Percentiles rank a stretch among this genome's conserved stretches.
phyloP scores from a whole-genome alignment of 2,888 invertebrate genomes.

The Falcaria lacertinaria region DNA sequence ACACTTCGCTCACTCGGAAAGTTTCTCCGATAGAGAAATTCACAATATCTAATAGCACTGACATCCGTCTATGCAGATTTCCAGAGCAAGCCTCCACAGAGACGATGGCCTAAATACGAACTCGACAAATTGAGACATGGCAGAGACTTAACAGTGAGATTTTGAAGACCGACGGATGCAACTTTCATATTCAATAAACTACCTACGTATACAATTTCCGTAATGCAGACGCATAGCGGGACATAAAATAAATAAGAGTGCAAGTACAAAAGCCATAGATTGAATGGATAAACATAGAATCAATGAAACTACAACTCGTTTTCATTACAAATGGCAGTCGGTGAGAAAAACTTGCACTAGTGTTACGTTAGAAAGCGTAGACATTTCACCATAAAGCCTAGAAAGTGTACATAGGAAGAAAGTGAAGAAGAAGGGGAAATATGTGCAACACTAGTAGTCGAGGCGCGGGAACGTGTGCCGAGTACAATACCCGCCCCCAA shows the following conservation, averaged over 20 bases:
- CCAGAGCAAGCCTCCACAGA: slow-evolving; percentile 69
- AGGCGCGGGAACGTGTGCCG: slow-evolving; percentile 45
- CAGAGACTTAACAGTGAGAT: slow-evolving; percentile 48
- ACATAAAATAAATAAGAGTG: neutral
- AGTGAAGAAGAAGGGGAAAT: slow-evolving; percentile 75
- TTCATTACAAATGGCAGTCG: slow-evolving; percentile 63
- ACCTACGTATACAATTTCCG: neutral
- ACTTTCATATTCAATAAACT: slow-evolving; percentile 9
- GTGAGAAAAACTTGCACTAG: slow-evolving; percentile 74
- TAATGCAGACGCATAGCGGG: neutral
- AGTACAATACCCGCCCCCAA: slow-evolving; percentile 51
- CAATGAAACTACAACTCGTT: slow-evolving; percentile 63
- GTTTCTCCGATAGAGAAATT: slow-evolving; percentile 77
- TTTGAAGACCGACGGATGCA: slow-evolving; percentile 28
- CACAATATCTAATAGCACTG: slow-evolving; percentile 71
- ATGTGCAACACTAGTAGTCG: slow-evolving; percentile 53
- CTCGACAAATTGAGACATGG: slow-evolving; percentile 52
- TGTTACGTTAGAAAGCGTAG: slow-evolving; percentile 75
- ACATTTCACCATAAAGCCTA: slow-evolving; percentile 76
- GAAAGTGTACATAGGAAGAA: slow-evolving; percentile 77
- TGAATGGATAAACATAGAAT: slow-evolving; percentile 17
- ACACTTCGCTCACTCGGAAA: slow-evolving; percentile 71
- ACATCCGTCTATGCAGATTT: slow-evolving; percentile 79
- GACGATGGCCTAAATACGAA: slow-evolving; percentile 65
- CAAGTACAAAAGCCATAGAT: neutral